Base-by-base conservation (phyloP, 23 tunicate genomes). In the Oikopleura vanhoeffeni region DNA sequence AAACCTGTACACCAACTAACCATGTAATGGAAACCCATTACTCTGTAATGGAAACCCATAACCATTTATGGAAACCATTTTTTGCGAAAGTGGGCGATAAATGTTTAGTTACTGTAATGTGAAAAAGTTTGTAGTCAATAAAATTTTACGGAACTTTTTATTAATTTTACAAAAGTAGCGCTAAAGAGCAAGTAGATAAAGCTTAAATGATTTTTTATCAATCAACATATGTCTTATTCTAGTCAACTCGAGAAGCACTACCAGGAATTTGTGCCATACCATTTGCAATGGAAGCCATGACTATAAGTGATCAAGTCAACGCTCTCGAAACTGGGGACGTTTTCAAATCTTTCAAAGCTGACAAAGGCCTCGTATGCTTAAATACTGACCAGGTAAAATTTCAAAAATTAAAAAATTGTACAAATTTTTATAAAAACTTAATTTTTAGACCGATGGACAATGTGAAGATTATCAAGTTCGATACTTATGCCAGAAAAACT, bases 391-490 rank as follows among this genome's bases (percentile, higher is more conserved):
- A 91, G 84, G 83, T 49, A 0, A 58, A 38, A 18, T 13, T 71
- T 71, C 3, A 24, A 2, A 18, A 8, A 8, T 49, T 24, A 49
- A 8, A 8, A 49, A 2, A 24, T 71, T 71, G 34, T 71, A n/a
- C n/a, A n/a, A n/a, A n/a, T 18, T 71, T 38, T 71, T 13, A 28
- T 2, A 24, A 18, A 28, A 2, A 32, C 35, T 13, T 24, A 2
- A 30, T 71, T 71, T 30, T 71, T 30, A 71, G 79, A 71, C 34
- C 79, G 79, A 83, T 57, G 97, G 92, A 33, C 41, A 41, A 35
- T 91, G 97, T 67, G 87, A 77, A 41, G 89, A 91, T 83, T 91
- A 85, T 75, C 89, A 91, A 77, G 97, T 91, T 35, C 92, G 97
- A 34, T 91, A 91, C 76, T 85, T 91, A 1, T 91, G 97, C 76